Evolutionary conservation across 2,113 vertebrate genomes (phyloP).

Genomic region (Nannobrachium achirus): DNA sequence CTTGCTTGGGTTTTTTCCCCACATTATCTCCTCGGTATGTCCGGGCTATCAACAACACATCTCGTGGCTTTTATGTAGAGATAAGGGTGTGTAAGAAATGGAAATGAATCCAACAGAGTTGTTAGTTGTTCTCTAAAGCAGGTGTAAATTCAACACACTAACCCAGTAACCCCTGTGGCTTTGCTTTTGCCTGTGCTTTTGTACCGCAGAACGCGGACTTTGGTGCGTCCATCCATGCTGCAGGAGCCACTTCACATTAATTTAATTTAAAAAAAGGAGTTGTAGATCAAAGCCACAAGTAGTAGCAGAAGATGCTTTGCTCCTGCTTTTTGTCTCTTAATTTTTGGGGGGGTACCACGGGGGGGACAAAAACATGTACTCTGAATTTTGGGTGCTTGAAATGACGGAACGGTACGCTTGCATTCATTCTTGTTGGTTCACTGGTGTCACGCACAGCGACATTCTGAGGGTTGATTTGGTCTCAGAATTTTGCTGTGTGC

Average conservation of each 20-base stretch:
- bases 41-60: neutral
- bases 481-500: neutral
- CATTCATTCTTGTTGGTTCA: conserved; percentile 55
- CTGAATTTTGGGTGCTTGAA: too few relatives aligned
- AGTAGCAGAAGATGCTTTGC: neutral
- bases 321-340: conserved; percentile 1
- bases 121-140: neutral
- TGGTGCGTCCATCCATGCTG: neutral
- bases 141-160: conserved; percentile 13
- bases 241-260: conserved; percentile 30
- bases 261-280: conserved; percentile 23
- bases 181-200: neutral
- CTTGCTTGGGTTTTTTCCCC: conserved; percentile 6
- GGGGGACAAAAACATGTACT: neutral
- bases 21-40: neutral
- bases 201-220: conserved; percentile 1
- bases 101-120: conserved; percentile 13
- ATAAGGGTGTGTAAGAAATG: conserved; percentile 21
- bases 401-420: neutral
- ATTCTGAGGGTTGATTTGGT: too few relatives aligned
- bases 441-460: neutral
- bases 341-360: neutral
- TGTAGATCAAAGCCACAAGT: conserved; percentile 23
- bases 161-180: conserved; percentile 10
- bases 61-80: conserved; percentile 18